These are phyloP conservation scores for Bilobella aurantiaca DNA, from an alignment of 1,140 invertebrate genomes.

Conservation along the genomic window DNA sequence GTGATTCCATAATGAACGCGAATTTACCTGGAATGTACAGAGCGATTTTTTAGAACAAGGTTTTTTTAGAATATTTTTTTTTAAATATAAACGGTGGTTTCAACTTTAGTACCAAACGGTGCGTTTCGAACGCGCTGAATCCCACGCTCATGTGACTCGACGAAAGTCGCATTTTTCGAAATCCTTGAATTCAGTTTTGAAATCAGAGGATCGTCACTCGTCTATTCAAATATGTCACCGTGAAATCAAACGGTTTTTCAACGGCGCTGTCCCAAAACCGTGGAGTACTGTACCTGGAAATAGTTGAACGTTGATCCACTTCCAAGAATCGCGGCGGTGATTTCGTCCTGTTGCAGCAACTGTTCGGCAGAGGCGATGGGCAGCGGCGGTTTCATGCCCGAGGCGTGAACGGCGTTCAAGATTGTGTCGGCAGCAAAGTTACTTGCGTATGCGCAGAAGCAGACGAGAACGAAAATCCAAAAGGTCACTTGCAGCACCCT, in stretches of 20 bases:
- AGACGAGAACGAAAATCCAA: neutral
- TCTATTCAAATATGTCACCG: conserved; percentile 6
- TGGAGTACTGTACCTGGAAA: neutral
- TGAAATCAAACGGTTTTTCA: neutral
- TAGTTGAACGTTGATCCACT: neutral
- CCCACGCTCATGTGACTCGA: neutral
- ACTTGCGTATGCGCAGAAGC: neutral
- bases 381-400: neutral
- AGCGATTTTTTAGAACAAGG: neutral
- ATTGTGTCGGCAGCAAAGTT: conserved; percentile 3
- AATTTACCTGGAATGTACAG: neutral
- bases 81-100: neutral
- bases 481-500: neutral
- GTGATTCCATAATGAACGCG: conserved; percentile 11
- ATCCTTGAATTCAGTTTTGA: neutral
- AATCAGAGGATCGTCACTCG: neutral
- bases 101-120: neutral
- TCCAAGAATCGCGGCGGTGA: neutral
- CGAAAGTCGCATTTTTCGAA: neutral
- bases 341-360: neutral
- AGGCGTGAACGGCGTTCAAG: neutral
- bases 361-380: neutral
- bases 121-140: neutral
- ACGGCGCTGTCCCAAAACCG: no score
- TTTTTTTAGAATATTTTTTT: neutral